Base-by-base conservation (phyloP, 2,797 vertebrate species). In the Gobionotothen gibberifrons region DNA sequence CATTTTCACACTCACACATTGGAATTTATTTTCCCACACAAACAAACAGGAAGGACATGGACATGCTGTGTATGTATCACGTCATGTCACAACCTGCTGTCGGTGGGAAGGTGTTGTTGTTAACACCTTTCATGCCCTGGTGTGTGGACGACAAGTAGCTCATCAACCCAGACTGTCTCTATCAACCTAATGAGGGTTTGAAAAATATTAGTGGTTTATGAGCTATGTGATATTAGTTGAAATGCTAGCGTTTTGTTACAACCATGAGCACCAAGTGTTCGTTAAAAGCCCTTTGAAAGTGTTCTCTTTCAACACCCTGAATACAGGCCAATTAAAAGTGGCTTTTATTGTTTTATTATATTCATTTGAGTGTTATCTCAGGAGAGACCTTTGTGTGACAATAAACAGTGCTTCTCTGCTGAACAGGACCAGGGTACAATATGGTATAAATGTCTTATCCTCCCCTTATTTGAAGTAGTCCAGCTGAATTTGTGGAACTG, bases 21-120 rank as follows among this genome's bases (percentile, higher is more conserved):
- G 48, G 39, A 36, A 15, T 47, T 44, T 51, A 46, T 58, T 32
- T 14, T 16, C 21, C n/a, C 78, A 71, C 36, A 48, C 57, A 71
- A 52, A 70, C 16, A 42, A 54, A 56, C 32, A 73, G 14, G 22
- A 61, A 22, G 49, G 29, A 61, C 32, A 17, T 1, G 49, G 17
- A 21, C 10, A 22, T 16, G 11, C 29, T 63, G 57, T 48, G 21
- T 62, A 42, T 64, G 2, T 60, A 42, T 21, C 48, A 43, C 72
- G 44, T 57, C 29, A 21, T 52, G 22, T 86, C 61, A 69, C 59
- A 63, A 29, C 64, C 42, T 57, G 13, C 44, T 62, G 58, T 62
- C 60, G 65, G 46, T 12, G 43, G 59, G 14, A 26, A 29, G 49
- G 57, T 26, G 44, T 16, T 17, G 6, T 59, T 39, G 48, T 40